These are phyloP conservation scores for Semnornis frantzii DNA, from an alignment of 2,113 vertebrate genomes.

Conservation along the genomic window DNA sequence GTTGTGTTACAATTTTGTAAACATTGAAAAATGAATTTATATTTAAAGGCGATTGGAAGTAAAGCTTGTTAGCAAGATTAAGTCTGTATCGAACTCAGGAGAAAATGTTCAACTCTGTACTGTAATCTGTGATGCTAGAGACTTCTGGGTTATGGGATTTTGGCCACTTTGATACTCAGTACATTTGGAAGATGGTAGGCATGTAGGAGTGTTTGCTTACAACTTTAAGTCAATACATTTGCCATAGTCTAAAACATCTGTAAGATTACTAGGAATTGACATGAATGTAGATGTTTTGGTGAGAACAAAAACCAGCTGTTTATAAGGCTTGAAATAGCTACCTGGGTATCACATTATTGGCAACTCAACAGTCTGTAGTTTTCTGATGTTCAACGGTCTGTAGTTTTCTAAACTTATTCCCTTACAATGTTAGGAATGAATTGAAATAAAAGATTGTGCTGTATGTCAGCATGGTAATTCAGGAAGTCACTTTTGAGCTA, in stretches of 20 bases:
- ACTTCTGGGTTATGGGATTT: neutral
- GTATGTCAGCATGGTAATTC: accelerated
- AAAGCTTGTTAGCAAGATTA: neutral
- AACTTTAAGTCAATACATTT: neutral
- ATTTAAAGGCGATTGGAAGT: neutral
- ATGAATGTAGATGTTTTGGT: neutral
- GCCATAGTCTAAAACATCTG: neutral
- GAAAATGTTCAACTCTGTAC: neutral
- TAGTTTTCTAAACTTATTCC: neutral
- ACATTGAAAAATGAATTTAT: neutral
- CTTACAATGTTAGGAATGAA: neutral
- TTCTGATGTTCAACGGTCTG: neutral
- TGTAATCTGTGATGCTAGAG: neutral
- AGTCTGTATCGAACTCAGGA: neutral
- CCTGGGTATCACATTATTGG: neutral
- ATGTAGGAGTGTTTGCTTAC: neutral
- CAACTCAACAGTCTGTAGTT: neutral
- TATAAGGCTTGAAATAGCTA: neutral
- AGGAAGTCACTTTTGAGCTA: neutral
- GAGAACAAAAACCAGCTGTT: neutral
- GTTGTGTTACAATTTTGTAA: neutral
- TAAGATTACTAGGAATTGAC: neutral
- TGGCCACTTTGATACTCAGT: neutral
- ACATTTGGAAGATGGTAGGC: neutral
- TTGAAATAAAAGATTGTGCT: neutral